Base-by-base conservation (phyloP, 2,113 vertebrate species). In the Dermatemys mawii region DNA sequence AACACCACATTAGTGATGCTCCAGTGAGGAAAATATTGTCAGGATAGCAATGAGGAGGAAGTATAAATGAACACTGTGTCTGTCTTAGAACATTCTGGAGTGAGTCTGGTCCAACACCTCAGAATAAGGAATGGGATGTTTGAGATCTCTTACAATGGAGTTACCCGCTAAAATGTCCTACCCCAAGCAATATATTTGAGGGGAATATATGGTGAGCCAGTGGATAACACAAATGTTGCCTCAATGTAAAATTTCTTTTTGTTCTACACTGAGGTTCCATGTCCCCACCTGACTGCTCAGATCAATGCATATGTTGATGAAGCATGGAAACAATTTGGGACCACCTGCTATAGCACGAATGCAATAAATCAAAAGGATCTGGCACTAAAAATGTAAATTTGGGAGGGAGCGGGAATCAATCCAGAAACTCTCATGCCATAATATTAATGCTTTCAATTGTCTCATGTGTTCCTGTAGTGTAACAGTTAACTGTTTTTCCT, bases 321-420 rank as follows among this genome's bases (percentile, higher is more conserved):
- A 94, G 94, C 89, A 95, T 96, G 96, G 94, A 97, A 97, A 93
- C 90, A 95, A 97, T 95, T 92, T 96, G 73, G 95, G 86, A 93
- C 92, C 88, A 87, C 83, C 96, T 92, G 94, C 84, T 90, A 83
- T 8, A 93, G 86, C 11, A 94, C 1, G 89, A 53, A 92, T 84
- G 35, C 92, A 94, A 55, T 87, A 83, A 93, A 88, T 93, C 91
- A 90, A 35, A 78, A 96, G 12, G 26, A 85, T 41, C 55, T 91
- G 75, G 88, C 91, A 92, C 63, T 88, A 75, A 84, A 83, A 55
- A 91, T 92, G 70, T 89, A 90, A 95, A 96, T 92, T 93, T n/a
- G 94, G 27, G 10, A 48, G 83, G n/a, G n/a, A 32, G 24, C 8
- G 11, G 90, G 76, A 54, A 78, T 26, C 92, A 93, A 88, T 88